Percentiles rank a stretch among this genome's conserved stretches.
These are phyloP conservation scores for Teleiodes luculella DNA, from an alignment of 2,888 invertebrate genomes.

Conservation along the genomic window DNA sequence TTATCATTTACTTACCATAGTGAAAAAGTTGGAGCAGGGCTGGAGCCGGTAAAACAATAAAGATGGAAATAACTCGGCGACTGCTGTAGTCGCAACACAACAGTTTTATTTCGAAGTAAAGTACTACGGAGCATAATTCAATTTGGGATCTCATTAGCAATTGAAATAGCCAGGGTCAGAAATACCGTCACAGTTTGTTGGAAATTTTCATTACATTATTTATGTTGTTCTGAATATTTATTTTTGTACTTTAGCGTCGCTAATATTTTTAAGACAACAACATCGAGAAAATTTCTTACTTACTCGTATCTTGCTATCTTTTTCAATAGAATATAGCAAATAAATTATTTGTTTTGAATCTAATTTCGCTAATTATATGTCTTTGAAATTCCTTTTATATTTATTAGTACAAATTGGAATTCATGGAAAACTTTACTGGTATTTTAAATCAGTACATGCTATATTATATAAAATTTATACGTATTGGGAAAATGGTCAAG, in stretches of 20 bases:
- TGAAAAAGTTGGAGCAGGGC: neutral
- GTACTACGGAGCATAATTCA: slow-evolving; percentile 19
- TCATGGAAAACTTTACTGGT: too few species aligned
- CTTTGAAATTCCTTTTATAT: too few species aligned
- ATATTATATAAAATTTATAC: too few species aligned
- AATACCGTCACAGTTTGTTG: slow-evolving; percentile 6
- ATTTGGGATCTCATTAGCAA: slow-evolving; percentile 47
- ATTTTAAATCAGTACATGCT: too few species aligned
- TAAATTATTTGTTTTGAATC: too few species aligned
- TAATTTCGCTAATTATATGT: too few species aligned
- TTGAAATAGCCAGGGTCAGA: slow-evolving; percentile 32
- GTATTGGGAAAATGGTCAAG: too few species aligned
- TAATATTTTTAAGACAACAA: neutral
- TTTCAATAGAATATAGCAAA: too few species aligned
- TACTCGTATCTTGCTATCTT: too few species aligned
- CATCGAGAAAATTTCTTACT: neutral
- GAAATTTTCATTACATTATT: slow-evolving; percentile 1
- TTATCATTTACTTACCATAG: too few species aligned
- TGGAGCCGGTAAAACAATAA: slow-evolving; percentile 11
- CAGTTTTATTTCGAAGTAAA: slow-evolving; percentile 36
- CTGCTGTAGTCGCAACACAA: slow-evolving; percentile 14
- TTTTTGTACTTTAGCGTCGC: neutral
- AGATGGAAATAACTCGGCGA: slow-evolving; percentile 12
- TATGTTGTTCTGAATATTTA: neutral
- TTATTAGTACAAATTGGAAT: too few species aligned